phyloP scores from a whole-genome alignment of 2,797 vertebrate genomes.

The Amphiprion clarkii region DNA sequence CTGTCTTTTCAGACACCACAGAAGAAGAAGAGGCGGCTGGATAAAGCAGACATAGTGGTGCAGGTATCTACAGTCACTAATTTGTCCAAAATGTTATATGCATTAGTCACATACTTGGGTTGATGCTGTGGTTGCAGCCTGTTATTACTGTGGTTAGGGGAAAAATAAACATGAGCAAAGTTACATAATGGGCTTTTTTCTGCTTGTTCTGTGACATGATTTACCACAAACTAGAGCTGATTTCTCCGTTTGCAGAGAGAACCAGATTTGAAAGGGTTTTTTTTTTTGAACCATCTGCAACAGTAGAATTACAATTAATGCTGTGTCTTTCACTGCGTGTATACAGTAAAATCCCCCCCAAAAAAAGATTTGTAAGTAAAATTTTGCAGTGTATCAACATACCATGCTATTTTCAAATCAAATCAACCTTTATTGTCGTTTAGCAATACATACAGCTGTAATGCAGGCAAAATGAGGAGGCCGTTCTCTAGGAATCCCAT shows the following conservation, averaged over 20 bases:
- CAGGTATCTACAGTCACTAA: constrained; percentile 1
- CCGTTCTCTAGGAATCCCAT: too few species aligned
- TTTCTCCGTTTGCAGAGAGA: background rate
- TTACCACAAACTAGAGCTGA: background rate
- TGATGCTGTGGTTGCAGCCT: background rate
- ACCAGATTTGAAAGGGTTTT: background rate
- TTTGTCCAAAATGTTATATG: background rate
- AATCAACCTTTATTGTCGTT: too few species aligned
- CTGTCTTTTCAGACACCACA: constrained; percentile 51
- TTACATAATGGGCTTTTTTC: background rate
- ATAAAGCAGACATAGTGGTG: constrained; percentile 18
- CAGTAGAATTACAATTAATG: background rate
- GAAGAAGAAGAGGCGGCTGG: constrained; percentile 26
- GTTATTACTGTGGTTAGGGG: background rate
- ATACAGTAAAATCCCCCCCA: background rate
- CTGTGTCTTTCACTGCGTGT: background rate
- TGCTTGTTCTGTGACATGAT: background rate
- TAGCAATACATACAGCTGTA: too few species aligned
- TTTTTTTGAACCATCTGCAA: background rate
- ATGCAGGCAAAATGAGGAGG: too few species aligned
- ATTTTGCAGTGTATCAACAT: too few species aligned
- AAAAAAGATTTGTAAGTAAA: background rate
- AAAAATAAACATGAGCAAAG: background rate
- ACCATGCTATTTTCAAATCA: too few species aligned
- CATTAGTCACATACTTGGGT: background rate